Evolutionary conservation across 2,113 vertebrate species (phyloP), one percentile per base, ranked within the genome.

Genomic region (Saguinus midas): DNA sequence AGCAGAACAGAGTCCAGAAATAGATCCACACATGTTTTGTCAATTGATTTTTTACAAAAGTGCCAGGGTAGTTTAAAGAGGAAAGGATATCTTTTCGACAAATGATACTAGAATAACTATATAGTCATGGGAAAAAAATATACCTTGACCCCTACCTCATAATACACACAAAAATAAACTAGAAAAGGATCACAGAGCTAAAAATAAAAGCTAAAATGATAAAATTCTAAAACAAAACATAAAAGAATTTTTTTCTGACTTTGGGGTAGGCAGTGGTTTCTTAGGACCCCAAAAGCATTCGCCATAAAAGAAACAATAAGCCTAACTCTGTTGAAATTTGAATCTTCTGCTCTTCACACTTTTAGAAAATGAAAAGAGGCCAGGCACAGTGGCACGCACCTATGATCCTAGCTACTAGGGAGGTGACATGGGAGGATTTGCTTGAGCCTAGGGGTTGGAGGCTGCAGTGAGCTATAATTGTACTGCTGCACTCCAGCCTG

Each of bases 201-300:
- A 89, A 68, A 35, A 73, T 88, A 76, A 94, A 70, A 81, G 43
- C 13, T 27, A 86, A 91, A 82, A 78, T 70, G 25, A 81, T 58
- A 96, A 83, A 68, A 95, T 90, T 92, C 50, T 76, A 90, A 94
- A 87, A 87, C 10, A 78, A 81, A 96, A 90, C 17, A 92, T 5
- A 50, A 50, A 17, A 75, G 55, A 90, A 84, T 94, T 66, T 48
- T 29, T 72, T 90, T 73, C 35, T 90, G 73, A 87, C 35, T 32
- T 94, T 94, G 40, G 8, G 12, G 25, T 80, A 55, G 70, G 55
- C 61, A 78, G 50, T 82, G 50, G 45, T 87, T 90, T 92, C 68
- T 91, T 79, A 87, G 48, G 40, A 75, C 55, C 70, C 18, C 23
- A 43, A 72, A 70, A 85, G 20, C 27, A 48, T 23, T 85, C 35